Evolutionary conservation across 1,140 invertebrate species (phyloP).

Genomic region (Heliconius eleuchia): DNA sequence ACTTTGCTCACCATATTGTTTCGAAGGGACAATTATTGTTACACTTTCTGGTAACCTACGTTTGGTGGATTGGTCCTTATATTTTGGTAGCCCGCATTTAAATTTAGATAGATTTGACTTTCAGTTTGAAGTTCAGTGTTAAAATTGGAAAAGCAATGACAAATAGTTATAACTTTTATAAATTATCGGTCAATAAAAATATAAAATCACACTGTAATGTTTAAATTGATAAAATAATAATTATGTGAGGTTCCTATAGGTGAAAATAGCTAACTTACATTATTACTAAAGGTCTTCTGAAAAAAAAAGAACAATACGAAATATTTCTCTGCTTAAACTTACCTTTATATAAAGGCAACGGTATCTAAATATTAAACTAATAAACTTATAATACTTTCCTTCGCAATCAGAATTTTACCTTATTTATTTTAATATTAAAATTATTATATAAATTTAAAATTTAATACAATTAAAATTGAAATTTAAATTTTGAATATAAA

Average conservation of each 20-base stretch:
- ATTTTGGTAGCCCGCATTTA: background rate
- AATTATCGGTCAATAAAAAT: too few species aligned
- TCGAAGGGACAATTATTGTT: slow-evolving; percentile 17
- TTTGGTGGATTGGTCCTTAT: background rate
- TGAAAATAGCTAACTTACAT: too few species aligned
- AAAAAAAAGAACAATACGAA: background rate
- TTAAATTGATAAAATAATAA: too few species aligned
- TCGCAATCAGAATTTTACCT: too few species aligned
- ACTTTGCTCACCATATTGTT: slow-evolving; percentile 14
- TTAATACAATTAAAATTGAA: background rate
- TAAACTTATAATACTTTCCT: too few species aligned
- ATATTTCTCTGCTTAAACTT: too few species aligned
- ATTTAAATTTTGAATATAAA: background rate
- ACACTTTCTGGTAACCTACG: background rate
- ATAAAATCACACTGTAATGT: too few species aligned
- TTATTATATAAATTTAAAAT: background rate
- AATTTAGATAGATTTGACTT: background rate
- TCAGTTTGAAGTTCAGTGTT: slow-evolving; percentile 6
- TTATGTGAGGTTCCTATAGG: too few species aligned
- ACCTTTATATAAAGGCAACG: too few species aligned
- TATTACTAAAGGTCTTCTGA: background rate
- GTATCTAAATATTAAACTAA: too few species aligned
- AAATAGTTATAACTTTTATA: too few species aligned
- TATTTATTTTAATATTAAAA: too few species aligned
- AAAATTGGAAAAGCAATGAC: background rate